Evolutionary conservation across 2,888 invertebrate genomes (phyloP).

Genomic region (Lepidocyrtoides sp.): DNA sequence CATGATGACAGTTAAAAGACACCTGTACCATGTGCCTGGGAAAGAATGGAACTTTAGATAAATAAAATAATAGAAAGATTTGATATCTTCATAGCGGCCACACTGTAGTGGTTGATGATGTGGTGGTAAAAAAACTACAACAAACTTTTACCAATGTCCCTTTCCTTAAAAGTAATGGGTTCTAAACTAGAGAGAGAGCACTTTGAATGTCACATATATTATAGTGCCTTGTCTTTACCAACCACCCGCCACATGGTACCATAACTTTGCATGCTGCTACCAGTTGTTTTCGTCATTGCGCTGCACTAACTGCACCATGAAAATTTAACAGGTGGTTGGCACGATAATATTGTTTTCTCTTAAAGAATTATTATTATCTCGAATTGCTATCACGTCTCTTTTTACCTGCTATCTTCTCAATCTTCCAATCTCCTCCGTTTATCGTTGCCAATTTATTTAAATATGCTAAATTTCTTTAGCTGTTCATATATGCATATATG

Average conservation of each 20-base stretch:
- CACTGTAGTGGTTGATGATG: background rate
- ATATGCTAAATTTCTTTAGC: background rate
- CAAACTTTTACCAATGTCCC: slow-evolving; percentile 28
- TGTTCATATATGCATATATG: background rate
- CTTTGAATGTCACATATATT: background rate
- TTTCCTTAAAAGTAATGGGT: background rate
- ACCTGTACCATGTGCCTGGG: slow-evolving; percentile 26
- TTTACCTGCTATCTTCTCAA: background rate
- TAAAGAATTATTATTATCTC: slow-evolving; percentile 10
- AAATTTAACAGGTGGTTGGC: slow-evolving; percentile 29
- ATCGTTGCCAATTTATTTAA: slow-evolving; percentile 37
- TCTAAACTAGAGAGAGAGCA: background rate
- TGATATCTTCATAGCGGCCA: slow-evolving; percentile 1
- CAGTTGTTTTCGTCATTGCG: background rate
- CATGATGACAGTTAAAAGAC: slow-evolving; percentile 33
- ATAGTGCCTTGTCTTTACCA: too few species aligned
- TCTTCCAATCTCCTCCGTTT: background rate
- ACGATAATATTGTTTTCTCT: background rate
- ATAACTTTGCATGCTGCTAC: background rate
- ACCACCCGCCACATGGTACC: slow-evolving; percentile 5
- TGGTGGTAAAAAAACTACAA: background rate
- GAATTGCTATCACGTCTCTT: slow-evolving; percentile 23
- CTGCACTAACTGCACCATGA: background rate
- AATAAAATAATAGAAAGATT: slow-evolving; percentile 42
- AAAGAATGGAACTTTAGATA: slow-evolving; percentile 41